Evolutionary conservation across 2,888 invertebrate genomes (phyloP).

Genomic region (Thymelicus sylvestris): DNA sequence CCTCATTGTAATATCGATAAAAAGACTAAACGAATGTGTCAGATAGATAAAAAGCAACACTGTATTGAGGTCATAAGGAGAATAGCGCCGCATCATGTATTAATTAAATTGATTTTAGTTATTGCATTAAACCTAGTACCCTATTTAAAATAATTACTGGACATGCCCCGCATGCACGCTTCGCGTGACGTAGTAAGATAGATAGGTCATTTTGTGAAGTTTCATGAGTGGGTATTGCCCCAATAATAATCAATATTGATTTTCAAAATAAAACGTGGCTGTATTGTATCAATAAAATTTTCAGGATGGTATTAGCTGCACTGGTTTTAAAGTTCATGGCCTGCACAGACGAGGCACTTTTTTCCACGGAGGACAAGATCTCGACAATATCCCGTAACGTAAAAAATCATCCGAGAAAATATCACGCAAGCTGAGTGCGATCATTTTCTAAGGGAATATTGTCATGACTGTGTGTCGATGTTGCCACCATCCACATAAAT

Average conservation of each 20-base stretch:
- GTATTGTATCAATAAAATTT: too few species aligned
- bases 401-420: too few species aligned
- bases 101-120: slow-evolving; percentile 29
- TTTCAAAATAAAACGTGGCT: too few species aligned
- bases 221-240: background rate
- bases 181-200: slow-evolving; percentile 32
- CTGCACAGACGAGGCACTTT: too few species aligned
- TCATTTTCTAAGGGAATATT: too few species aligned
- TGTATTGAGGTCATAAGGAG: background rate
- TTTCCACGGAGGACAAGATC: too few species aligned
- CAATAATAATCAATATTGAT: slow-evolving; percentile 13
- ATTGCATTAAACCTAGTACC: slow-evolving; percentile 25
- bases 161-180: background rate
- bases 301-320: too few species aligned
- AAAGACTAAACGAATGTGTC: background rate
- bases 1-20: background rate
- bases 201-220: slow-evolving; percentile 22
- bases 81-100: slow-evolving; percentile 1
- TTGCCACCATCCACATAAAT: too few species aligned
- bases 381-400: too few species aligned
- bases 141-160: slow-evolving; percentile 34
- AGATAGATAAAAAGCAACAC: background rate
- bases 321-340: too few species aligned
- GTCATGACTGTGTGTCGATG: too few species aligned
- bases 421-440: too few species aligned